Base-by-base conservation (phyloP, 2,113 vertebrate species). In the Nothocercus nigrocapillus region DNA sequence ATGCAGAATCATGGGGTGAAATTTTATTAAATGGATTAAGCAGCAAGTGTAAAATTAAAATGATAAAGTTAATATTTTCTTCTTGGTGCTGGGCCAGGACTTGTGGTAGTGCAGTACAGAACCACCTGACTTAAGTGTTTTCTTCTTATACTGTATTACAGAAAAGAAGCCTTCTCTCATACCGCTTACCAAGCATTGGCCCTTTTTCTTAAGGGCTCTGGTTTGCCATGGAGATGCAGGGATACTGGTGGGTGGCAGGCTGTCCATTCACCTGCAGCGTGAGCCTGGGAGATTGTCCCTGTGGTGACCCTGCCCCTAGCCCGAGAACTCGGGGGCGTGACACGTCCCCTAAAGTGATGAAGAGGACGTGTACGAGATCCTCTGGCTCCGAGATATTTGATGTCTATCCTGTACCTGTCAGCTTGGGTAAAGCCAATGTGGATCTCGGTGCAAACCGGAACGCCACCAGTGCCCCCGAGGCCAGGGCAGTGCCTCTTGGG, bases 11-110 rank as follows among this genome's bases (percentile, higher is more conserved):
- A 62, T 58, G 89, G 85, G 49, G 62, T 95, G 78, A 96, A 96
- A 96, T 92, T 79, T 86, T 79, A 89, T 93, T 92, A 93, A 93
- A 90, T 76, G 92, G 94, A 96, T 96, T 95, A 94, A 95, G 92
- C 24, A 89, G 74, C 47, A 89, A 87, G 67, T 92, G 69, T 92
- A 92, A 95, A 97, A 95, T 93, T 88, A 66, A 79, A 93, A 95
- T 79, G 69, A 69, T 86, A 84, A 76, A 90, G 56, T 11, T 75
- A 78, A 32, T 94, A 92, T 82, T 95, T 80, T 90, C 51, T 67
- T 92, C 42, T 96, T 90, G 69, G 53, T 88, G 6, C 47, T 80
- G 47, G 30, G 76, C 92, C 92, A 97, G 58, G 44, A 66, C 32
- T 93, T 93, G 59, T 82, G 75, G 59, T 90, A 51, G 21, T 63